These are phyloP conservation scores for Thymelicus lineola DNA, from an alignment of 2,888 invertebrate species.

Conservation along the genomic window DNA sequence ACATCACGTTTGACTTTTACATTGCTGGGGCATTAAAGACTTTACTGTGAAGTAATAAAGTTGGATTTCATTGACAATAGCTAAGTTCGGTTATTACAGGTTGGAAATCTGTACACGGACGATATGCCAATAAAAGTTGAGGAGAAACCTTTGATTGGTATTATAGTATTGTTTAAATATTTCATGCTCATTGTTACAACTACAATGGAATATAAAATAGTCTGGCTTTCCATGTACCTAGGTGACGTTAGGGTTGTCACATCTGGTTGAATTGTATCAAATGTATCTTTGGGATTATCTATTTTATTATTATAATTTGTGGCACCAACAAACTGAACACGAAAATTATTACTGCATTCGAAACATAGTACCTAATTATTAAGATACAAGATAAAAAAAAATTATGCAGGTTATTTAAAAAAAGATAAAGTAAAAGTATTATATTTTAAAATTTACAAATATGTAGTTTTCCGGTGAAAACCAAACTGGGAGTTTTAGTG, in stretches of 20 bases:
- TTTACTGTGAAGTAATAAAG: neutral
- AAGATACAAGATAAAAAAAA: no score
- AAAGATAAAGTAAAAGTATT: no score
- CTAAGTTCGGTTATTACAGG: neutral
- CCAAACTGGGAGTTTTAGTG: no score
- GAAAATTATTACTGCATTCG: no score
- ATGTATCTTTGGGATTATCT: no score
- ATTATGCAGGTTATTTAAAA: no score
- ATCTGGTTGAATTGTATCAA: no score
- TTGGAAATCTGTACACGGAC: slow-evolving; percentile 8
- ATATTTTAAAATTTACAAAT: no score
- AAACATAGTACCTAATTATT: no score
- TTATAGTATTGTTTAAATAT: slow-evolving; percentile 32
- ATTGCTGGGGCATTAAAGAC: neutral
- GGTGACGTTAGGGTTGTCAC: slow-evolving; percentile 13
- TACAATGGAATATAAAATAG: slow-evolving; percentile 32
- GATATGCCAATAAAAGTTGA: slow-evolving; percentile 13
- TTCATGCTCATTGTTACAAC: slow-evolving; percentile 29
- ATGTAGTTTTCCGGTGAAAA: no score
- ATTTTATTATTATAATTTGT: no score
- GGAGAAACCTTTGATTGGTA: slow-evolving; percentile 30
- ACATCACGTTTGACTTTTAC: slow-evolving; percentile 1
- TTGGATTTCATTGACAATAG: neutral
- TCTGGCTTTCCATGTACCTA: slow-evolving; percentile 20
- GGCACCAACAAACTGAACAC: no score